Evolutionary conservation across 1,140 invertebrate genomes (phyloP).

Genomic region (Neodiprion pinetum): DNA sequence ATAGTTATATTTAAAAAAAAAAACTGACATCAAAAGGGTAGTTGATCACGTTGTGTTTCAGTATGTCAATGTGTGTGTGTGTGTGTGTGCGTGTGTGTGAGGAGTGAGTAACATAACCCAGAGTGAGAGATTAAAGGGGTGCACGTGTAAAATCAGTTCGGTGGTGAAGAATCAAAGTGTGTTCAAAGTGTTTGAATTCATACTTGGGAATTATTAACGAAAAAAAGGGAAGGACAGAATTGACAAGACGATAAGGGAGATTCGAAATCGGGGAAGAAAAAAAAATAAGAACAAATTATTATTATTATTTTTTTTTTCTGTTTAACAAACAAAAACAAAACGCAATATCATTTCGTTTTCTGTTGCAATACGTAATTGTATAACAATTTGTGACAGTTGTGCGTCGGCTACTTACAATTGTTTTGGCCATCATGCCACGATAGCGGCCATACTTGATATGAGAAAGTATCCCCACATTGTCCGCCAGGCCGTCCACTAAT

Average conservation of each 20-base stretch:
- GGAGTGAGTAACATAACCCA: too few species aligned
- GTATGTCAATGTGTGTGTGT: too few species aligned
- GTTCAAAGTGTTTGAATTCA: too few species aligned
- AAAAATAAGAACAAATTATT: background rate
- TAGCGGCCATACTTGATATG: slow-evolving; percentile 64
- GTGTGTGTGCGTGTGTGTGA: too few species aligned
- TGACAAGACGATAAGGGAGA: background rate
- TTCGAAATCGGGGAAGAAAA: background rate
- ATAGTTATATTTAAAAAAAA: too few species aligned
- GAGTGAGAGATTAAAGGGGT: too few species aligned
- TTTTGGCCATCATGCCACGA: slow-evolving; percentile 63
- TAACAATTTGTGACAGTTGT: background rate
- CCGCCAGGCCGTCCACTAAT: slow-evolving; percentile 59
- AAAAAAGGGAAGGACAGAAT: background rate
- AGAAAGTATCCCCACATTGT: slow-evolving; percentile 63
- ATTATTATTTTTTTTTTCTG: background rate
- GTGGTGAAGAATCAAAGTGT: too few species aligned
- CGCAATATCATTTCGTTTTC: background rate
- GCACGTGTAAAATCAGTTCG: too few species aligned
- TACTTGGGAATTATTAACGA: too few species aligned
- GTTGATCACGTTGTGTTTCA: too few species aligned
- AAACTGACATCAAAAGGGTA: too few species aligned
- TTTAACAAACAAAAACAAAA: background rate
- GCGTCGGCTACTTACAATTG: slow-evolving; percentile 54
- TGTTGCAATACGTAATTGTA: background rate